Percentiles rank a stretch among this genome's conserved stretches.
Evolutionary conservation across 92 coral and sea anemone species (phyloP).

Genomic region (Bergia puertoricense): DNA sequence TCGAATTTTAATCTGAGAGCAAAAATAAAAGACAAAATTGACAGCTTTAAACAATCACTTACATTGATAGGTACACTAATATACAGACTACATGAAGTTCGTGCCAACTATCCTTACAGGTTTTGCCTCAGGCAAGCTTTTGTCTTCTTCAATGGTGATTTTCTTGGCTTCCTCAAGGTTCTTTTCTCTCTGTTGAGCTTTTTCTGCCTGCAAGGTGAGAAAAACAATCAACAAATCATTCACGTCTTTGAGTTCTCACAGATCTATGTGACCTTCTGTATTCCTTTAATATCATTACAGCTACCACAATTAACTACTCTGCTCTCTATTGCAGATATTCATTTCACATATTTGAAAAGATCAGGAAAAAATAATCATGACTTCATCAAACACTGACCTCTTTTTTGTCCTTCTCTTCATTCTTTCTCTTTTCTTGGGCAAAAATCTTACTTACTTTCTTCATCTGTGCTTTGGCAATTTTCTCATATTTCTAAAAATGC

Average conservation of each 20-base stretch:
- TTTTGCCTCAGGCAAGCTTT: conserved; percentile 82
- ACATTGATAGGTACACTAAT: too few relatives aligned
- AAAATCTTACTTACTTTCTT: conserved; percentile 82
- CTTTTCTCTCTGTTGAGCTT: conserved; percentile 93
- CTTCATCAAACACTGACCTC: conserved; percentile 57
- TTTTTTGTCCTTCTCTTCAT: conserved; percentile 86
- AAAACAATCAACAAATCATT: background rate
- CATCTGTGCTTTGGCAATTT: conserved; percentile 95
- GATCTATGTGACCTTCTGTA: background rate
- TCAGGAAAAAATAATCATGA: background rate
- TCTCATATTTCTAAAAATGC: conserved; percentile 79
- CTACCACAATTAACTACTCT: too few relatives aligned
- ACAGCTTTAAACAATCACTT: too few relatives aligned
- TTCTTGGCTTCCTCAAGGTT: conserved; percentile 96
- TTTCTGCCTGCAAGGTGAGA: conserved; percentile 67
- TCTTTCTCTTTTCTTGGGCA: conserved; percentile 91
- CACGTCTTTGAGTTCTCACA: background rate
- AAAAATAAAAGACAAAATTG: background rate
- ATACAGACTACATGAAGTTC: background rate
- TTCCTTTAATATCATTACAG: background rate
- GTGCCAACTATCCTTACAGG: conserved; percentile 45
- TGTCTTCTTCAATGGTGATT: conserved; percentile 81
- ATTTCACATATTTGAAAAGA: background rate
- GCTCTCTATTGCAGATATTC: too few relatives aligned
- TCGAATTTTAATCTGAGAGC: conserved; percentile 76